A percentile compares a stretch with the other conserved stretches of the same genome.
Conservation (phyloP, 1,140 invertebrate genomes). For the Dinoponera quadriceps region DNA sequence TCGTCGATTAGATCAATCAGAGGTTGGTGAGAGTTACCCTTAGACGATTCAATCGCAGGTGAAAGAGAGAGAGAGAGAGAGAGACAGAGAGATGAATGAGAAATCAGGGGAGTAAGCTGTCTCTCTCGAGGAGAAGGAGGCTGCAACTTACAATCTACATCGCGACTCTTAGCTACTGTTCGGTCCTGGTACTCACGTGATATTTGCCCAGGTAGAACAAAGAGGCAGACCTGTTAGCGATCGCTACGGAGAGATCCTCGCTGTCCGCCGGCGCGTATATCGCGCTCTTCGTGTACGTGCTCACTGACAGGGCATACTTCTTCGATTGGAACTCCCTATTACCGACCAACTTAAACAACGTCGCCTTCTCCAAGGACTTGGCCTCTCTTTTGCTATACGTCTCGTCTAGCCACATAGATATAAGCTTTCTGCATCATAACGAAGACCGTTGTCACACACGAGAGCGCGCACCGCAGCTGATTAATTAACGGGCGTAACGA, state of each 20-base stretch:
- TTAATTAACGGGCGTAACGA: conserved; percentile 31
- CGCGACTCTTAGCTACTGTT: neutral
- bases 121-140: too few relatives aligned
- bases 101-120: too few relatives aligned
- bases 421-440: conserved; percentile 66
- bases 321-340: conserved; percentile 81
- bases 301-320: conserved; percentile 77
- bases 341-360: conserved; percentile 75
- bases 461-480: conserved; percentile 21
- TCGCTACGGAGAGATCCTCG: conserved; percentile 80
- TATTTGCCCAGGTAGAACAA: conserved; percentile 81
- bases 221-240: conserved; percentile 84
- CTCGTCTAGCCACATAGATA: conserved; percentile 74
- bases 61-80: too few relatives aligned
- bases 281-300: conserved; percentile 82
- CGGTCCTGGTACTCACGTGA: conserved; percentile 70
- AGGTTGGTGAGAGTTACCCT: too few relatives aligned
- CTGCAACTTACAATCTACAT: neutral
- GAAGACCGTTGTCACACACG: neutral
- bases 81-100: too few relatives aligned
- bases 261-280: conserved; percentile 77
- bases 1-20: too few relatives aligned
- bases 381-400: conserved; percentile 55
- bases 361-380: conserved; percentile 74
- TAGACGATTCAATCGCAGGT: too few relatives aligned